A percentile compares a stretch with the other conserved stretches of the same genome.
Evolutionary conservation across 2,797 vertebrate genomes (phyloP).

Genomic region (Lagodon rhomboides): DNA sequence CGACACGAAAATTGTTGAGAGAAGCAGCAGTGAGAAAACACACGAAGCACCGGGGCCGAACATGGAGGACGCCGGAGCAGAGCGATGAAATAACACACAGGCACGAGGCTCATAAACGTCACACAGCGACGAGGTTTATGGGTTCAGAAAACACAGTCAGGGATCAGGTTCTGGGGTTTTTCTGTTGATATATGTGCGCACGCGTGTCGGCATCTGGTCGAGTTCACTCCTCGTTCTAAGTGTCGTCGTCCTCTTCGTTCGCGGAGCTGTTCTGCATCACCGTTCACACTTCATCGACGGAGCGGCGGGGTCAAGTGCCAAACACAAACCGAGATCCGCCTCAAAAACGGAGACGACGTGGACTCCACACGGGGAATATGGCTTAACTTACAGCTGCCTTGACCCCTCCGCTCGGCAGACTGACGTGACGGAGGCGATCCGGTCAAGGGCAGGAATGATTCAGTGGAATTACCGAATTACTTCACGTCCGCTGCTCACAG

Average conservation of each 20-base stretch:
- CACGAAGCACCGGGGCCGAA: slow-evolving; percentile 25
- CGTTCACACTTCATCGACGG: slow-evolving; percentile 66
- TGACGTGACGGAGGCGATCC: slow-evolving; percentile 40
- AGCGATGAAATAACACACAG: slow-evolving; percentile 68
- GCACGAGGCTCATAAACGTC: slow-evolving; percentile 65
- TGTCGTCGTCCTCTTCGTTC: slow-evolving; percentile 12
- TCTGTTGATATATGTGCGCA: slow-evolving; percentile 2
- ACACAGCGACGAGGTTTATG: slow-evolving; percentile 55
- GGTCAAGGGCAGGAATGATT: slow-evolving; percentile 73
- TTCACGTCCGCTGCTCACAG: slow-evolving; percentile 62
- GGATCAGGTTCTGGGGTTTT: slow-evolving; percentile 50
- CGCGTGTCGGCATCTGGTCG: slow-evolving; percentile 54
- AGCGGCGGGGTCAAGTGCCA: slow-evolving; percentile 58
- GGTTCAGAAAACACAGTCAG: slow-evolving; percentile 69
- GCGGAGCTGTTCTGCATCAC: slow-evolving; percentile 71
- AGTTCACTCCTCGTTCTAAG: slow-evolving; percentile 32
- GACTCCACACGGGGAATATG: slow-evolving; percentile 43
- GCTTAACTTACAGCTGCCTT: slow-evolving; percentile 47
- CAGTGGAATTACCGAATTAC: slow-evolving; percentile 69
- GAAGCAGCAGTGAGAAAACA: slow-evolving; percentile 58
- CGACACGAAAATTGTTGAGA: slow-evolving; percentile 53
- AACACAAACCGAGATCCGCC: slow-evolving; percentile 57
- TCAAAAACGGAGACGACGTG: slow-evolving; percentile 55
- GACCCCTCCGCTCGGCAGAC: slow-evolving; percentile 39
- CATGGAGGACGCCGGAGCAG: slow-evolving; percentile 66